phyloP scores from a whole-genome alignment of 2,113 vertebrate species.

The Hiodon tergisus region DNA sequence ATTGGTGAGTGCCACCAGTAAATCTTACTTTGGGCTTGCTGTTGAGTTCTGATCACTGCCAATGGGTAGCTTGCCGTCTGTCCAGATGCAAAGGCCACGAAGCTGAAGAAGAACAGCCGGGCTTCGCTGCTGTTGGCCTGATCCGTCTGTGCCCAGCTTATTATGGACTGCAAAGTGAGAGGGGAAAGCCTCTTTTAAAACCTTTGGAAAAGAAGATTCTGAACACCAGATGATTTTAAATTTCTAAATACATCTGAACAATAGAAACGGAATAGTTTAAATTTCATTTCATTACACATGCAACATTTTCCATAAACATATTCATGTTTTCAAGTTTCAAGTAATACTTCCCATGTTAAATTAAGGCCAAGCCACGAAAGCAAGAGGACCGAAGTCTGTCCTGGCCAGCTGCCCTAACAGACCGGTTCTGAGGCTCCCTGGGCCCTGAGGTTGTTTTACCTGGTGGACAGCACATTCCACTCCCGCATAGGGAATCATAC shows the following conservation, averaged over 20 bases:
- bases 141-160: constrained; percentile 58
- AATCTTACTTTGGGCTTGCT: constrained; percentile 57
- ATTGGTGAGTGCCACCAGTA: neutral
- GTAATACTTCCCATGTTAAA: neutral
- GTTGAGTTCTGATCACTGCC: constrained; percentile 63
- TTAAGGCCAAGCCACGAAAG: neutral
- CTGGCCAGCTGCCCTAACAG: neutral
- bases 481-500: constrained; percentile 66
- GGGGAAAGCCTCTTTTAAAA: neutral
- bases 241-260: too few relatives aligned
- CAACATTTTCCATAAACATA: neutral
- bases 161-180: constrained; percentile 51
- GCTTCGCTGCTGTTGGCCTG: constrained; percentile 53
- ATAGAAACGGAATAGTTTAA: neutral
- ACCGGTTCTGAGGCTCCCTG: neutral
- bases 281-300: neutral
- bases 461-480: constrained; percentile 67
- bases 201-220: neutral
- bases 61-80: constrained; percentile 62
- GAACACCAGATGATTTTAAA: neutral
- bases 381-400: neutral
- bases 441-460: constrained; percentile 36
- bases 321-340: neutral
- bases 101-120: constrained; percentile 63
- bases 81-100: constrained; percentile 61